Evolutionary conservation across 2,797 vertebrate genomes (phyloP), one percentile per base, ranked within the genome.

Genomic region (Tarsius wallacei): DNA sequence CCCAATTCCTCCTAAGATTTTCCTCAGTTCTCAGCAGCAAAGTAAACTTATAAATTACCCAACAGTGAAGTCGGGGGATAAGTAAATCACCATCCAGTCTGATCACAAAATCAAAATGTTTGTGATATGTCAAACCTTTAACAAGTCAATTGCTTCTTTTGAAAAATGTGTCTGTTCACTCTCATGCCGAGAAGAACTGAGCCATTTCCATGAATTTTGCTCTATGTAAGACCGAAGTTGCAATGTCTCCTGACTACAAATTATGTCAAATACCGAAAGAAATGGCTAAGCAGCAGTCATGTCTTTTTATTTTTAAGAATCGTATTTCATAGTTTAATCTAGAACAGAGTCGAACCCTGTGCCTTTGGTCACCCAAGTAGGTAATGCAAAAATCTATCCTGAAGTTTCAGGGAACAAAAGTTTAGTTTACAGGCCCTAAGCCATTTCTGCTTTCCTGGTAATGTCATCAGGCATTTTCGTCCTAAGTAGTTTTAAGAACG

Each of bases 51-150:
- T 71, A 93, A 95, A 97, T 94, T 85, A 96, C 36, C 76, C 70
- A 36, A 84, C 85, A 89, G 82, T 81, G 68, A 97, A 93, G 74
- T 55, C 76, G 82, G 47, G 49, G 49, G 77, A 59, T 96, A 91
- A 97, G 94, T 85, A 95, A 95, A 90, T 96, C 80, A 82, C 73
- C 59, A 71, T 89, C 24, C n/a, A 89, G 74, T 94, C 74, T 92
- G 94, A 93, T 97, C 92, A 81, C 91, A 96, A 83, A 93, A 96
- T 97, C 92, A 97, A 95, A 94, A 94, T 87, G 61, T 89, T 93
- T 95, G 82, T 91, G 94, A 89, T 95, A 74, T 68, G 51, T 97
- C 93, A 96, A 83, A 96, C 49, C 76, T 91, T 96, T 93, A 94
- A 87, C 70, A 97, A 96, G 95, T 95, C 94, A 87, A 61, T 96